Evolutionary conservation across 2,797 vertebrate genomes (phyloP), one percentile per base, ranked within the genome.

Genomic region (Lithobates pipiens): DNA sequence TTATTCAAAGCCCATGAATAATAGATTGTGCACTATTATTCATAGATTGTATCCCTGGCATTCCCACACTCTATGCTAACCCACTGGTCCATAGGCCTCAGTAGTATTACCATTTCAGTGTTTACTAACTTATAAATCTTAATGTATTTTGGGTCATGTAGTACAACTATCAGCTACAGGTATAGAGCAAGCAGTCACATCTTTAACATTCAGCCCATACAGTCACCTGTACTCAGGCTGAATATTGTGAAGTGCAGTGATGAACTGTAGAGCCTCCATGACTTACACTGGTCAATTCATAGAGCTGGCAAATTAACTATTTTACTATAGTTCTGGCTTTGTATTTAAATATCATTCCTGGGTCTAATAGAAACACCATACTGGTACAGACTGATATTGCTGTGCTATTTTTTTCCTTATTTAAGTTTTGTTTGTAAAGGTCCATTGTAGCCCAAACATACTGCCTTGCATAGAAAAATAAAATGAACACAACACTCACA

Each of bases 51-150:
- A 69, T 79, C 63, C 63, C 65, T 42, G 42, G 63, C 57, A 79
- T 67, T 79, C 77, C 63, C 34, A 46, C 57, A 42, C 39, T 65
- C 42, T 39, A 46, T 27, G 18, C 36, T 71, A 61, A 29, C 23
- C 75, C 44, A 25, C 13, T 77, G 73, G 68, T 77, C 29, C 10
- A 34, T 77, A 27, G 16, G 44, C 65, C 44, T 77, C 21, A 61
- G 63, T 79, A 63, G 61, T 39, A 70, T 27, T 46, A 80, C 78
- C 25, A 39, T 44, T 80, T 80, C 69, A 68, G 46, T 71, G 68
- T 70, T 46, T 80, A 71, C 29, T 74, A 44, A 16, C 72, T 29
- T 67, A 74, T 50, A 44, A 42, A n/a, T 73, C 29, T 69, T 70
- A 70, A 50, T 39, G 61, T 34, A 69, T 70, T 13, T n/a, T 36